Evolutionary conservation across 2,888 invertebrate genomes (phyloP).

Genomic region (Ametastegia equiseti): DNA sequence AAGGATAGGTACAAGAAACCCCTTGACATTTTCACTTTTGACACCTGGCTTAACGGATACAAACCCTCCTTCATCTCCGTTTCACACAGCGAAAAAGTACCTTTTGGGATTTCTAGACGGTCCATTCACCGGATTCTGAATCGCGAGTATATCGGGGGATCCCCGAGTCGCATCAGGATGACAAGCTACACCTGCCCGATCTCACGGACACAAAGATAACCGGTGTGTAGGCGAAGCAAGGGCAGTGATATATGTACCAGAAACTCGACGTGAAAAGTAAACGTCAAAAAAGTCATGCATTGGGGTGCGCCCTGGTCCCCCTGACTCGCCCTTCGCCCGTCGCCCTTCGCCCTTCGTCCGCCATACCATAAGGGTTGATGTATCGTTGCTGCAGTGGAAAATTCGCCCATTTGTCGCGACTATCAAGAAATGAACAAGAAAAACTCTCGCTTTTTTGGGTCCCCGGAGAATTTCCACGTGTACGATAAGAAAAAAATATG

Average conservation of each 20-base stretch:
- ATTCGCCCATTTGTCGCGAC: slow-evolving; percentile 23
- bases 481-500: background rate
- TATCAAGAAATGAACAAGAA: slow-evolving; percentile 7
- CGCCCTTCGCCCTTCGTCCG: background rate
- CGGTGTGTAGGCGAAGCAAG: slow-evolving; percentile 49
- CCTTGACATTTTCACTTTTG: slow-evolving; percentile 30
- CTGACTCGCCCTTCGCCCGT: background rate
- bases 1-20: slow-evolving; percentile 11
- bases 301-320: slow-evolving; percentile 16
- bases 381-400: background rate
- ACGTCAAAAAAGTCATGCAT: slow-evolving; percentile 45
- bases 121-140: slow-evolving; percentile 7
- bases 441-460: background rate
- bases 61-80: background rate
- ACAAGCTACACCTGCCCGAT: slow-evolving; percentile 56
- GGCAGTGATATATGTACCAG: slow-evolving; percentile 56
- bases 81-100: background rate
- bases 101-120: slow-evolving; percentile 37
- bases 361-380: no score
- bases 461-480: background rate
- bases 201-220: slow-evolving; percentile 58
- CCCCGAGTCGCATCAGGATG: slow-evolving; percentile 28
- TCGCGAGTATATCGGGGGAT: background rate
- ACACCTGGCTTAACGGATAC: slow-evolving; percentile 25
- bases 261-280: slow-evolving; percentile 1